Conservation (phyloP, 2,113 vertebrate species). For the Ellobius talpinus region DNA sequence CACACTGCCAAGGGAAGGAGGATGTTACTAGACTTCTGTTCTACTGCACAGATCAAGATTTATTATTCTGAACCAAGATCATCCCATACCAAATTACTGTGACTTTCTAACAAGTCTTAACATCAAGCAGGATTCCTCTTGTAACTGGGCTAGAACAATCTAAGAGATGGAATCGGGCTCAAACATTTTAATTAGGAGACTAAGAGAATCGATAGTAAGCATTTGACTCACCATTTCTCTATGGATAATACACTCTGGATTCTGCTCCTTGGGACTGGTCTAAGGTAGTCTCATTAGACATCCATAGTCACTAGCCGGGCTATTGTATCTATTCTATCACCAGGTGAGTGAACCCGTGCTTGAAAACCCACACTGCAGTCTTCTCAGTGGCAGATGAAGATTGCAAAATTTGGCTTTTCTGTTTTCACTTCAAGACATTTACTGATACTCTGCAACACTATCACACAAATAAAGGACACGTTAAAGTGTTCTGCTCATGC, state of each 20-base stretch:
- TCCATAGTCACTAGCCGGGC: not conserved
- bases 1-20: not conserved
- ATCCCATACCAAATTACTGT: not conserved
- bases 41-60: not conserved
- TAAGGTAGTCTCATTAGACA: not conserved
- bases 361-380: constrained; percentile 6
- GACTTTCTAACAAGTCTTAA: not conserved
- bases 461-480: not conserved
- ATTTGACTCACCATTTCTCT: not conserved
- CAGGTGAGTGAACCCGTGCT: not conserved
- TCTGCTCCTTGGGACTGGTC: not conserved
- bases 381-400: not conserved
- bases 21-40: not conserved
- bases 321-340: not conserved
- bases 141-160: not conserved
- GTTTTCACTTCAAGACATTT: constrained; percentile 45
- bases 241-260: not conserved
- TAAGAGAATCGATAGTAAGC: not conserved
- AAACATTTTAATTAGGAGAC: constrained; percentile 1
- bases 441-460: constrained; percentile 28
- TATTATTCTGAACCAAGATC: not conserved
- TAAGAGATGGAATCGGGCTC: not conserved
- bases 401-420: constrained; percentile 18
- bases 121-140: not conserved
- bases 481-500: not conserved